These are phyloP conservation scores for Tricholaema leucomelas DNA, from an alignment of 2,113 vertebrate genomes.

Conservation along the genomic window DNA sequence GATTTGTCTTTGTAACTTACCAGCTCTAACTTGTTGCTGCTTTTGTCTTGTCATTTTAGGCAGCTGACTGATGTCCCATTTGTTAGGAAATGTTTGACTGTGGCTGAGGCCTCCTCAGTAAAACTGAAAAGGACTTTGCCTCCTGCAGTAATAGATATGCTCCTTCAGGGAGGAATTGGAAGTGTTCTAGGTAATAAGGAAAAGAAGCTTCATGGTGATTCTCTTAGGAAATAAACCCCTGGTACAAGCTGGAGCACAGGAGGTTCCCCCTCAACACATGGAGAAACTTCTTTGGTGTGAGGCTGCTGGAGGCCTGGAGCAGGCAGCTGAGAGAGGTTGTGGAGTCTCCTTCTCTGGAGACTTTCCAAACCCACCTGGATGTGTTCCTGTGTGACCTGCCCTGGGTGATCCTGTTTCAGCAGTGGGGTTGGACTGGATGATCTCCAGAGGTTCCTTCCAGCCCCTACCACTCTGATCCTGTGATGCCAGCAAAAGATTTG, in stretches of 20 bases:
- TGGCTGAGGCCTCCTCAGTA: slow-evolving; percentile 4
- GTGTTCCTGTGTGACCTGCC: too few species aligned
- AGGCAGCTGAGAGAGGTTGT: too few species aligned
- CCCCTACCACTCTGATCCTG: background rate
- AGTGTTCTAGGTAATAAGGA: slow-evolving; percentile 66
- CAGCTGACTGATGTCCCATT: slow-evolving; percentile 47
- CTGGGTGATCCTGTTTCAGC: too few species aligned
- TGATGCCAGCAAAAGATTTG: background rate
- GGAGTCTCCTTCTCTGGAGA: too few species aligned
- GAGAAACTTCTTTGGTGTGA: too few species aligned
- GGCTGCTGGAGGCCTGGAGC: too few species aligned
- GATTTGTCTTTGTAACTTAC: background rate
- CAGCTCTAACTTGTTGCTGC: background rate
- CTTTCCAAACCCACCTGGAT: too few species aligned
- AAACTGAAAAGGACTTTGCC: slow-evolving; percentile 26
- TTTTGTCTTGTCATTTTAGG: slow-evolving; percentile 30
- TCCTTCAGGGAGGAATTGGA: slow-evolving; percentile 47
- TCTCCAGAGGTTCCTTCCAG: too few species aligned
- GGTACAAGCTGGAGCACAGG: too few species aligned
- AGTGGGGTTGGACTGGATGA: too few species aligned
- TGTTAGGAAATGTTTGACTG: slow-evolving; percentile 27
- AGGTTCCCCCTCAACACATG: too few species aligned
- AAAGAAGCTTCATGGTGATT: background rate
- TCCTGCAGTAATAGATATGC: background rate
- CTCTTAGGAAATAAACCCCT: background rate